Percentiles rank a stretch among this genome's conserved stretches.
Evolutionary conservation across 2,888 invertebrate genomes (phyloP).

Genomic region (Pollenia angustigena): DNA sequence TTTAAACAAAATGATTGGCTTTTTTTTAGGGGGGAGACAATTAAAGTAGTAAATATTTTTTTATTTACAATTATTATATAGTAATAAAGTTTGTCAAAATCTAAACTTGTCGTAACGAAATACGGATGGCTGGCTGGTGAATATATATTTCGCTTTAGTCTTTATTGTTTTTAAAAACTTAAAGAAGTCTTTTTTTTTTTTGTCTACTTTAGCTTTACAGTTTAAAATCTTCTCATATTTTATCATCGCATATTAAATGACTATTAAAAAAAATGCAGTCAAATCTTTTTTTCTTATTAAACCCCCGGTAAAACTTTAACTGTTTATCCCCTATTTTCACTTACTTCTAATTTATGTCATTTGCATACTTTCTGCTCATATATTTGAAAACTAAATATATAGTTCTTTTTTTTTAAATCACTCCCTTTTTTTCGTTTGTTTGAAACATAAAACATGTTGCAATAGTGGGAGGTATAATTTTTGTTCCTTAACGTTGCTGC

Average conservation of each 20-base stretch:
- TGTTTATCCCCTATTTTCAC: neutral
- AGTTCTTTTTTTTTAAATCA: neutral
- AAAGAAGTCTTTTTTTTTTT: too few species aligned
- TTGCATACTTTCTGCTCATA: conserved; percentile 29
- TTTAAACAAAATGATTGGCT: too few species aligned
- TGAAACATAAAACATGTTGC: conserved; percentile 28
- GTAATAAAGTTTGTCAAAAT: too few species aligned
- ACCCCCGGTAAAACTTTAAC: neutral
- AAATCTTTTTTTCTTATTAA: neutral
- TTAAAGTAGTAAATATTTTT: too few species aligned
- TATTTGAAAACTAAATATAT: conserved; percentile 29
- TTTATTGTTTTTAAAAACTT: too few species aligned
- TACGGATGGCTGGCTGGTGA: too few species aligned
- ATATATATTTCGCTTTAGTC: too few species aligned
- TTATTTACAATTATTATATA: too few species aligned
- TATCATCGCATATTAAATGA: neutral
- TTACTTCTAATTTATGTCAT: conserved; percentile 23
- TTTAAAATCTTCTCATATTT: too few species aligned
- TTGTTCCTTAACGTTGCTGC: neutral
- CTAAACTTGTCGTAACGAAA: too few species aligned
- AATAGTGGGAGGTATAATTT: conserved; percentile 25
- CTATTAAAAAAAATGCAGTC: neutral
- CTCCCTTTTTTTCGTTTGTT: neutral
- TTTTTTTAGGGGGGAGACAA: too few species aligned
- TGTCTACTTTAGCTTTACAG: too few species aligned